Conservation (phyloP, 2,113 vertebrate genomes). For the Sylvilagus bachmani region DNA sequence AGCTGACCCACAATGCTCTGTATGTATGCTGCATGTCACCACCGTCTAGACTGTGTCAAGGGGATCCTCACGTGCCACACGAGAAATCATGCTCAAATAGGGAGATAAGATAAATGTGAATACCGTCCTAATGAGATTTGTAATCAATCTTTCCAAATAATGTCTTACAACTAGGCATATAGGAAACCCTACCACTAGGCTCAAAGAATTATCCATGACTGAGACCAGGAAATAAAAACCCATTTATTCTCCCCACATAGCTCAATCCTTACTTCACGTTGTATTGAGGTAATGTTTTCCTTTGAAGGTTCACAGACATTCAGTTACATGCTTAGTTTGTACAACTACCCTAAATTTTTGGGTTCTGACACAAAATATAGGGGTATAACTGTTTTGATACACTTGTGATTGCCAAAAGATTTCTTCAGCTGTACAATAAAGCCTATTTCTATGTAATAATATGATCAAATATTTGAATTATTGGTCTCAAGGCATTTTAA, state of each 20-base stretch:
- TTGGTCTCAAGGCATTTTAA: conserved; percentile 21
- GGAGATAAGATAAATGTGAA: background rate
- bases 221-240: background rate
- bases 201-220: background rate
- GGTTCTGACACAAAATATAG: background rate
- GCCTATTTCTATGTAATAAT: background rate
- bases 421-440: conserved; percentile 18
- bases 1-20: background rate
- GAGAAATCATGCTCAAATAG: background rate
- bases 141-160: background rate
- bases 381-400: background rate
- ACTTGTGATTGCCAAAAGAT: background rate
- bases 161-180: background rate
- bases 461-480: conserved; percentile 26
- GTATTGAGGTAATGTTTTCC: background rate
- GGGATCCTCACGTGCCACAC: background rate
- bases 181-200: background rate
- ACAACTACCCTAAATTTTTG: background rate
- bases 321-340: background rate
- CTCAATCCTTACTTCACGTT: background rate
- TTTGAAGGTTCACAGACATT: background rate
- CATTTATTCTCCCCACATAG: background rate
- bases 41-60: background rate
- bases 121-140: background rate
- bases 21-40: background rate